Evolutionary conservation across 2,113 vertebrate genomes (phyloP).

Genomic region (Phrynosoma platyrhinos): DNA sequence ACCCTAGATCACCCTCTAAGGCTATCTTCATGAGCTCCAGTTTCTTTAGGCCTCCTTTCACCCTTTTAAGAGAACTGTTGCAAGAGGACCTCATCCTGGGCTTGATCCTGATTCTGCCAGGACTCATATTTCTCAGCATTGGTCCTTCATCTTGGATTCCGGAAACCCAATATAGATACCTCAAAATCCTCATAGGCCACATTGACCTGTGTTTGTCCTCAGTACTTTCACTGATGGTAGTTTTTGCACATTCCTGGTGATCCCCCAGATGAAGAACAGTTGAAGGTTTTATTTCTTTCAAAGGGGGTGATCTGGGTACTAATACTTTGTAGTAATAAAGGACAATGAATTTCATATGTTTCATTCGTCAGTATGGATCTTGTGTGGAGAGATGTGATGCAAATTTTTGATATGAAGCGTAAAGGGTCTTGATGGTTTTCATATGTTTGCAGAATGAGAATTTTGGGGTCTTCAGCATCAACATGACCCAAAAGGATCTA

Average conservation of each 20-base stretch:
- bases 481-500: neutral
- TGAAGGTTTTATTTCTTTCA: neutral
- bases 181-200: neutral
- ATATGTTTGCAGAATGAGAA: neutral
- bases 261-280: neutral
- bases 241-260: neutral
- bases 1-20: neutral
- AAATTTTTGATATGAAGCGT: neutral
- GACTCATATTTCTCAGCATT: neutral
- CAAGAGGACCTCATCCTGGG: neutral
- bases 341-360: neutral
- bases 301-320: neutral
- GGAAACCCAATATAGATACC: neutral
- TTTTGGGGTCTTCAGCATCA: neutral
- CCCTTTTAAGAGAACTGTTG: neutral
- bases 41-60: neutral
- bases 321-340: neutral
- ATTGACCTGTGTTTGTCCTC: neutral
- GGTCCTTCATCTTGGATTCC: neutral
- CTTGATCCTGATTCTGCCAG: neutral
- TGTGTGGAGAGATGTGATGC: neutral
- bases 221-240: neutral
- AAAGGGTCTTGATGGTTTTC: neutral
- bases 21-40: neutral
- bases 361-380: neutral